phyloP scores from a whole-genome alignment of 1,140 invertebrate genomes.

The Trichogramma pretiosum region DNA sequence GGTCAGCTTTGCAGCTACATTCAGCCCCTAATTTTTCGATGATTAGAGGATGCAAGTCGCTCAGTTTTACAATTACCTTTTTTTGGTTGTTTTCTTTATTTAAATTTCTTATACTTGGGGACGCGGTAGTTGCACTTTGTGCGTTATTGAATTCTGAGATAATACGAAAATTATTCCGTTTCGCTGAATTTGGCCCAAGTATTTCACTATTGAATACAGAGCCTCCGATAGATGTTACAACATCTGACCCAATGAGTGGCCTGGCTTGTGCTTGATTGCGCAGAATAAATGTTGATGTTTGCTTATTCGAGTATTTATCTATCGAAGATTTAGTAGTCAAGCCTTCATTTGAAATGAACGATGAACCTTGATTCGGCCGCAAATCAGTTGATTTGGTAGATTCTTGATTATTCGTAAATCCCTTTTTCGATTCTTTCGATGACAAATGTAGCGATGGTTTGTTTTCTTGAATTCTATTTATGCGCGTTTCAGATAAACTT shows the following conservation, averaged over 20 bases:
- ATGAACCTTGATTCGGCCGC: no score
- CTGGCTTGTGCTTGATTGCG: conserved; percentile 12
- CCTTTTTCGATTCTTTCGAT: not conserved
- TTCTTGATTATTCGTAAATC: conserved; percentile 1
- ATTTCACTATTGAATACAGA: not conserved
- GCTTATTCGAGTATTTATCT: no score
- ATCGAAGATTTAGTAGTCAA: no score
- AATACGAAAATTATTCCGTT: conserved; percentile 19
- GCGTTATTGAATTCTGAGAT: conserved; percentile 29
- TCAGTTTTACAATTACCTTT: conserved; percentile 55
- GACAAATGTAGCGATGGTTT: no score
- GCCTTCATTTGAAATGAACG: no score
- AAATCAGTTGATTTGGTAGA: not conserved
- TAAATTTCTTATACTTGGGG: no score
- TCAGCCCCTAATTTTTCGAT: conserved; percentile 63
- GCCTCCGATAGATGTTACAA: conserved; percentile 9
- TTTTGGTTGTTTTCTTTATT: conserved; percentile 38
- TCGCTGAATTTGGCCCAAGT: conserved; percentile 17
- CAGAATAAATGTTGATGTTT: no score
- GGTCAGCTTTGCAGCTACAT: conserved; percentile 62
- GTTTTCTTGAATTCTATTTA: no score
- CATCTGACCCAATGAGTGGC: conserved; percentile 12
- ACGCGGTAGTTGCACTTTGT: not conserved
- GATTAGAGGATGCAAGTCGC: conserved; percentile 59
- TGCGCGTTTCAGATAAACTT: no score